Evolutionary conservation across 1,140 invertebrate genomes (phyloP), one percentile per base, ranked within the genome.

Genomic region (Prorops nasuta): DNA sequence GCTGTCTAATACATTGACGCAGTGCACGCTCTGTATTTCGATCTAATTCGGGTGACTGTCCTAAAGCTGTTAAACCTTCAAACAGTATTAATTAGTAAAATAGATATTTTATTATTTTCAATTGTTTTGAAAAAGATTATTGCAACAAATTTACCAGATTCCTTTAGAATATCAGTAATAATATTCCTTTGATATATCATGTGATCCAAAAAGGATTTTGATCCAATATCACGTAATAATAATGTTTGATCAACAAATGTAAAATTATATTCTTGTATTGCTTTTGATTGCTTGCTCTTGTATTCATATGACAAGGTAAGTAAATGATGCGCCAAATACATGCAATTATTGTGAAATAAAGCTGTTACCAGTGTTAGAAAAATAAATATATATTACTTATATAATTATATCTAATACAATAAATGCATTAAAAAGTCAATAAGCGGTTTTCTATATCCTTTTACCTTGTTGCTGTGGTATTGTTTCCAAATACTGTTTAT

Each of bases 311-410:
- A 83, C 41, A 87, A 69, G 6, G 80, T 84, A 39, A 85, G 79
- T 20, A 91, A 71, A 58, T 87, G 84, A 74, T 94, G 88, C 0
- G 87, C 83, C 1, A 96, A 79, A 67, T 88, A 96, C 83, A 92
- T 86, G 63, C 92, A 95, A 71, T 96, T 96, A 75, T 96, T 98
- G 73, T 94, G 88, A 61, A 94, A 91, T 15, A 96, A 60, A n/a
- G 90, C 94, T 88, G 80, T 49, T 78, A n/a, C n/a, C n/a, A n/a
- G 4, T 15, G 34, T 4, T 4, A 40, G n/a, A 38, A 24, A 39
- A 45, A 19, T 34, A n/a, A 40, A 51, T 20, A 28, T 44, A 17
- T 24, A 31, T 9, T 1, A 38, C 18, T 39, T 34, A 46, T 41
- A 31, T 28, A 28, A 10, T 28, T 28, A 6, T 28, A 28, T n/a